phyloP scores from a whole-genome alignment of 1,140 invertebrate species.

The Pseudomyrmex pallidus region DNA sequence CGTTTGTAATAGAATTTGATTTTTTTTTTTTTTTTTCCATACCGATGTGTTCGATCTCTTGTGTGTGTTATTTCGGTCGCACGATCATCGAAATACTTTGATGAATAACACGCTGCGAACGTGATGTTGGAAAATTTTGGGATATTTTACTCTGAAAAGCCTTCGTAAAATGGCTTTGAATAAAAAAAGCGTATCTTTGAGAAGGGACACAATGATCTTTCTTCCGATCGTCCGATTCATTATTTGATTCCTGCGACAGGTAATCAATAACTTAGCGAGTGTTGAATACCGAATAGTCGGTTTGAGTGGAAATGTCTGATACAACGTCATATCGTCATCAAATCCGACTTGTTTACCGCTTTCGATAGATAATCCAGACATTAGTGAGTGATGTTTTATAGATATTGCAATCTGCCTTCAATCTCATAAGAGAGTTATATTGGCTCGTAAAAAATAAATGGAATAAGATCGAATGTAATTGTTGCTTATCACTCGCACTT shows the following conservation, averaged over 20 bases:
- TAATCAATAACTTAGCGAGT: slow-evolving; percentile 70
- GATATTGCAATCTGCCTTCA: slow-evolving; percentile 15
- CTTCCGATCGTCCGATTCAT: slow-evolving; percentile 67
- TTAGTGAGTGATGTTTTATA: background rate
- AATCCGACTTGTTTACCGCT: too few species aligned
- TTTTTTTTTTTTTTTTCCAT: background rate
- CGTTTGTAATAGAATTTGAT: background rate
- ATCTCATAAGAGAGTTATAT: background rate
- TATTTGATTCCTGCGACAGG: slow-evolving; percentile 71
- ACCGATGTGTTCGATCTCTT: background rate
- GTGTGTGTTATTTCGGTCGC: too few species aligned
- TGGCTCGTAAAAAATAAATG: background rate
- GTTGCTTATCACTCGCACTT: background rate
- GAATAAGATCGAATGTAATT: background rate
- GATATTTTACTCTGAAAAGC: slow-evolving; percentile 37
- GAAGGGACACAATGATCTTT: slow-evolving; percentile 69
- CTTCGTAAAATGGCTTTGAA: slow-evolving; percentile 68
- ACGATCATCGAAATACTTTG: background rate
- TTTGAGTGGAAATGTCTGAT: slow-evolving; percentile 32
- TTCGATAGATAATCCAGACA: too few species aligned
- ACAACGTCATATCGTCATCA: slow-evolving; percentile 20
- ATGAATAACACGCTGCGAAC: slow-evolving; percentile 15
- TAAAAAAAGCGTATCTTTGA: slow-evolving; percentile 70
- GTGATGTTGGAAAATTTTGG: slow-evolving; percentile 60
- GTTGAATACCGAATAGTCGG: slow-evolving; percentile 16